Percentiles rank a stretch among this genome's conserved stretches.
Evolutionary conservation across 2,113 vertebrate genomes (phyloP).

Genomic region (human (Homo sapiens)): DNA sequence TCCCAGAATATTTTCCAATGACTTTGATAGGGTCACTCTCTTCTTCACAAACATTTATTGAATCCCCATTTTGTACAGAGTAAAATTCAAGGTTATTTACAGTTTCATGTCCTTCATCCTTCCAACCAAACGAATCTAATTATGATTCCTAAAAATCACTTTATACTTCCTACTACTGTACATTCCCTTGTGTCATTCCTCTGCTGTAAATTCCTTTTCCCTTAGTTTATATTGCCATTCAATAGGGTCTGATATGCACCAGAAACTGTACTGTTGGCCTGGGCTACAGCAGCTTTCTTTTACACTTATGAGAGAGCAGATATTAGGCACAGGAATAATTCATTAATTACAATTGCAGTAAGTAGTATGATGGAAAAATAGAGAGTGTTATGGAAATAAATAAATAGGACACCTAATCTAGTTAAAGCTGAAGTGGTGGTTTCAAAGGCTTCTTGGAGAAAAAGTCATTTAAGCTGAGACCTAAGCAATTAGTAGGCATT

Average conservation of each 20-base stretch:
- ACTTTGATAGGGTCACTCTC: neutral
- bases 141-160: neutral
- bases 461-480: neutral
- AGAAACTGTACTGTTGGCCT: neutral
- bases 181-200: neutral
- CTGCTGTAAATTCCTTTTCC: neutral
- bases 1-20: neutral
- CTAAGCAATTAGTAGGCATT: neutral
- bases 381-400: neutral
- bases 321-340: neutral
- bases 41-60: neutral
- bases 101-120: neutral
- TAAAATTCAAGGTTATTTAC: neutral
- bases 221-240: neutral
- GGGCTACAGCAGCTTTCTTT: neutral
- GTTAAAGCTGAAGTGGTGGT: neutral
- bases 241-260: neutral
- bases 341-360: neutral
- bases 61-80: neutral
- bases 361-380: neutral
- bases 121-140: neutral
- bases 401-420: neutral
- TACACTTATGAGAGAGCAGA: neutral
- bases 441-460: neutral
- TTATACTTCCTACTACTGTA: neutral